Base-by-base conservation (phyloP, 2,797 vertebrate genomes). In the Rhinichthys osculus region DNA sequence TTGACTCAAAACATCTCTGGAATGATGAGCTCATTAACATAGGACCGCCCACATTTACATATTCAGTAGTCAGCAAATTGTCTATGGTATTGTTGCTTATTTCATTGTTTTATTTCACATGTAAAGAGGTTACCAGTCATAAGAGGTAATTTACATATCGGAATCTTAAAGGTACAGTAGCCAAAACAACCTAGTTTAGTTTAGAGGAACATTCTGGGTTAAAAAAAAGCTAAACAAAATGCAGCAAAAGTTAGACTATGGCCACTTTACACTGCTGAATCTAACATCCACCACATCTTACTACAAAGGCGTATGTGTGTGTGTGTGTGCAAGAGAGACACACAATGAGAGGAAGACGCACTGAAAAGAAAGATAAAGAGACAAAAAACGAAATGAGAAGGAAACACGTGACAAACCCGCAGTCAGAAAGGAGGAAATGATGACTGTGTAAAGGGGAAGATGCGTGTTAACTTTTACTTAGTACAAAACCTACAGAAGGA, bases 331-430 rank as follows among this genome's bases (percentile, higher is more conserved):
- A 69, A 30, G 14, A 40, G 11, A 42, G 27, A 78, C 13, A 54
- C 42, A 62, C 52, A 78, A 57, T 30, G 52, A 85, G 33, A 81
- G 76, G 79, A 87, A 87, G 50, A 86, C 23, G 72, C 42, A 73
- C 27, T 69, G 44, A 74, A 38, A 59, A 59, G 3, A 35, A 4
- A 69, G n/a, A 83, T 9, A 40, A 21, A 52, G 6, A 67, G 35
- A 77, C 73, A 44, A 3, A 47, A 40, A 50, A 50, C 42, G 3
- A 62, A 78, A 10, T 14, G 42, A 73, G 21, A 52, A 44, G 76
- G 19, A 81, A 71, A 79, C 59, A 83, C 77, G 40, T 71, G 78
- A 77, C 54, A 40, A 35, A 57, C 52, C 71, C 13, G 14, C 21
- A 5, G 10, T 35, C 27, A 66, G 42, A 66, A 64, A 76, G 74